Evolutionary conservation across 2,888 invertebrate species (phyloP), one percentile per base, ranked within the genome.

Genomic region (Oasisia sp.): DNA sequence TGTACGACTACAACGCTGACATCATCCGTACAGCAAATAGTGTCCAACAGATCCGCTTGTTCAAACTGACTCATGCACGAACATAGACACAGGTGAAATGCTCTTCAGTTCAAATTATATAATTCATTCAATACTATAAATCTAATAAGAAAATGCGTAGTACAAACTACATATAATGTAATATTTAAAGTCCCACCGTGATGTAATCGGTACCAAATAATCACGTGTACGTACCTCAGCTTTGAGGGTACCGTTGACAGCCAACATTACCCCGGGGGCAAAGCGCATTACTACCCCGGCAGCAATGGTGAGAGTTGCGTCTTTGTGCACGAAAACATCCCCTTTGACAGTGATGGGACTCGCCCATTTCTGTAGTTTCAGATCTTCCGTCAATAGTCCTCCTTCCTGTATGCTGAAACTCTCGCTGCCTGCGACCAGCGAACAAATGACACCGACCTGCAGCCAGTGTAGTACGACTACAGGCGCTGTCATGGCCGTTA

Each of bases 231-330:
- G 0, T 27, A 99, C 99, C 97, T 98, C 97, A 92, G 99, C 99
- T 93, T 97, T 97, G 56, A 99, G 97, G 94, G 98, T 97, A 94
- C 99, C 99, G 95, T 98, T 97, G 91, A 99, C 98, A 50, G 98
- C 99, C 95, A 99, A 98, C 93, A 99, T 99, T 95, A 98, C 97
- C 97, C 98, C 98, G 3, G 99, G 98, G 8, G 98, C 98, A 96
- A 99, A 99, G 94, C 98, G 97, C 92, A 99, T 97, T 95, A 98
- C 98, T 0, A 99, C 98, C 45, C 99, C 99, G 27, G 99, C 97
- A 96, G 99, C 98, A 93, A 99, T 97, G 92, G 98, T 97, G 95
- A 99, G 97, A 95, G 98, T 98, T 0, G 98, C 98, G 93, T 97
- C 97, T 94, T 97, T 97, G 94, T 98, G 98, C 92, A 99, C 97